phyloP scores from a whole-genome alignment of 2,113 vertebrate species.

The Seriola rivoliana region DNA sequence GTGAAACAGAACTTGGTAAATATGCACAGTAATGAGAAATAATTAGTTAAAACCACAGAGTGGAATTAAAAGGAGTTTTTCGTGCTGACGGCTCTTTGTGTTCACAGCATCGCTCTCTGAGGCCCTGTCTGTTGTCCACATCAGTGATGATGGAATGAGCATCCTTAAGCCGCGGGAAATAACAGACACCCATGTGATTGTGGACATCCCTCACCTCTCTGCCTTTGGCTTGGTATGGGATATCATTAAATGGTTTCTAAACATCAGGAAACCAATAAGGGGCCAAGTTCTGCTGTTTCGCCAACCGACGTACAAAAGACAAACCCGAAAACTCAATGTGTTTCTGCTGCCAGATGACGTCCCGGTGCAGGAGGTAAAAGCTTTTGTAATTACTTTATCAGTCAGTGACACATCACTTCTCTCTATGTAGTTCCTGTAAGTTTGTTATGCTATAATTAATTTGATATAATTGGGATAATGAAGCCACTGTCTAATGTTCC shows the following conservation, averaged over 20 bases:
- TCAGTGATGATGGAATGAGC: conserved; percentile 34
- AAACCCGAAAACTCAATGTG: neutral
- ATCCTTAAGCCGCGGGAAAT: conserved; percentile 14
- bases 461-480: no score
- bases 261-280: neutral
- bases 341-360: conserved; percentile 39
- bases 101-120: conserved; percentile 7
- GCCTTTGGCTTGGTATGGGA: conserved; percentile 25
- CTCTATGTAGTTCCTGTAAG: no score
- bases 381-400: no score
- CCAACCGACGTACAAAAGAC: neutral
- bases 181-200: conserved; percentile 33
- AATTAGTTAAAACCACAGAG: no score
- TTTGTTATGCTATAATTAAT: no score
- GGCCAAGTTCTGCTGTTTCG: conserved; percentile 32
- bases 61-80: no score
- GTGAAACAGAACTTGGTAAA: conserved; percentile 49
- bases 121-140: conserved; percentile 29
- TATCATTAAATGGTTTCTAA: neutral
- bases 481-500: neutral
- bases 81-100: neutral
- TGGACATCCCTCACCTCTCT: conserved; percentile 35
- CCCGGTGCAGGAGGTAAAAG: conserved; percentile 15
- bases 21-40: neutral
- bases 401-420: no score